phyloP scores from a whole-genome alignment of 1,140 invertebrate species.

The Drosophila pruinosa region DNA sequence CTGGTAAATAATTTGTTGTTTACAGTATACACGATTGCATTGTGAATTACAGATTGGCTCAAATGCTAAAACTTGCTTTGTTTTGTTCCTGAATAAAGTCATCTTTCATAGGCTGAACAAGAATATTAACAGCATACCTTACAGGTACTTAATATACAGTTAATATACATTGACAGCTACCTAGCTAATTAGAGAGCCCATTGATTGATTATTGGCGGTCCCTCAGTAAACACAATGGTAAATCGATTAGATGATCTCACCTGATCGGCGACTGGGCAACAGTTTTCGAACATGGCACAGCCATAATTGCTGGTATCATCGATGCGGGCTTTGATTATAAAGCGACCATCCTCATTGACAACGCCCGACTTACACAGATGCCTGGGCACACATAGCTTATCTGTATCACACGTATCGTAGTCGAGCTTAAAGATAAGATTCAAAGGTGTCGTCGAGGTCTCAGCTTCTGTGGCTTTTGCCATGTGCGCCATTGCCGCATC shows the following conservation, averaged over 20 bases:
- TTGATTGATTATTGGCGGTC: no score
- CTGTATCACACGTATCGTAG: constrained; percentile 44
- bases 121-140: no score
- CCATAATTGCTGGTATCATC: constrained; percentile 45
- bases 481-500: constrained; percentile 16
- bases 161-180: no score
- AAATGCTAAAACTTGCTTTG: no score
- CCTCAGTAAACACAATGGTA: not conserved
- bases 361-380: constrained; percentile 47
- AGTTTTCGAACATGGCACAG: constrained; percentile 45
- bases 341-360: constrained; percentile 51
- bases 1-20: no score
- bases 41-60: no score
- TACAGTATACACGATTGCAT: no score
- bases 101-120: no score
- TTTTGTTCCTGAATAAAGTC: no score
- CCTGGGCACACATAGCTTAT: constrained; percentile 52
- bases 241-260: constrained; percentile 17
- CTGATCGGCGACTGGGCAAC: constrained; percentile 43
- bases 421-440: not conserved
- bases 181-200: no score
- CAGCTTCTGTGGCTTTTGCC: not conserved
- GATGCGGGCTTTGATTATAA: constrained; percentile 53
- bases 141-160: no score
- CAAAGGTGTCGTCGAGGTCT: not conserved